Base-by-base conservation (phyloP, 2,797 vertebrate genomes). In the Neopelma chrysocephalum region DNA sequence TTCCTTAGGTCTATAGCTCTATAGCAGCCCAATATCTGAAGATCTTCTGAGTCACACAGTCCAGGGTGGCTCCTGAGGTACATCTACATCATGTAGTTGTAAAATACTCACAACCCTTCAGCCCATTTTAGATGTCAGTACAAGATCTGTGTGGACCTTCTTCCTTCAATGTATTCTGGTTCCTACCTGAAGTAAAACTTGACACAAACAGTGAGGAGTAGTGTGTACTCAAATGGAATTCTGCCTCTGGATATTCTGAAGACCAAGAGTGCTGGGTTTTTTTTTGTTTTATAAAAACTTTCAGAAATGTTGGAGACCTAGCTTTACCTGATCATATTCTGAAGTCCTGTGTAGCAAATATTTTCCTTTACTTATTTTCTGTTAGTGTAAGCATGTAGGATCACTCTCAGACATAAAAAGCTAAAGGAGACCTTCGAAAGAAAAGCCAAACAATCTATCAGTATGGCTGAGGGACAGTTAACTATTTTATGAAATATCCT, bases 381-480 rank as follows among this genome's bases (percentile, higher is more conserved):
- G n/a, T 34, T 70, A 78, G 29, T 29, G 17, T 56, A 62, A 68
- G 12, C 1, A 68, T 45, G 62, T 60, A 81, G 22, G 20, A 56
- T 58, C 1, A 0, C 12, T 56, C 5, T 87, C 13, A 43, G 15
- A 40, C 1, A 60, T 22, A 66, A 70, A 68, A 80, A 29, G 5
- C 1, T 43, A 64, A 64, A 75, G 40, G 7, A 87, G 11, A 40
- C 6, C 48, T 66, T 82, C 60, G 27, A 64, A 45, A 80, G 21
- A 66, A 90, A 87, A 66, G 23, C 13, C 15, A 36, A 70, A 25
- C 6, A 40, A 23, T 3, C 6, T 14, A 57, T n/a, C 32, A 88
- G 9, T n/a, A 51, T 26, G 15, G 36, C 15, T 60, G 22, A 17
- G 7, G 10, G 31, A 38, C 0, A 0, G 50, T 69, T 72, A 85